Percentiles rank a stretch among this genome's conserved stretches.
Evolutionary conservation across 2,888 invertebrate species (phyloP).

Genomic region (Schrankia costaestrigalis): DNA sequence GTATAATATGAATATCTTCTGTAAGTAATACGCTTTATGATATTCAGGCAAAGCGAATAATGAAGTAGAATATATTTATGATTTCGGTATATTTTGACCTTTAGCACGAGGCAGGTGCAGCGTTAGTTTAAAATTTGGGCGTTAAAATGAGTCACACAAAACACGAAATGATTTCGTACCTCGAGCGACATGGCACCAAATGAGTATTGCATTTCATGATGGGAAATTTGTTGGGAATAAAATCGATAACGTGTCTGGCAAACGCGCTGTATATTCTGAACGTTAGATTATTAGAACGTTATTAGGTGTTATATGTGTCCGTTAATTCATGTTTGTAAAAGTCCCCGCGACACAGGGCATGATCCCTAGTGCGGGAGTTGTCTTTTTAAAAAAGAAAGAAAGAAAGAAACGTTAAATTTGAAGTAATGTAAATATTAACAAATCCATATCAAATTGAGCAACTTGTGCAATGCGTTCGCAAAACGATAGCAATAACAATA

Average conservation of each 20-base stretch:
- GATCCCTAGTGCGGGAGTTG: too few species aligned
- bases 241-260: conserved; percentile 31
- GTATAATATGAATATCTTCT: conserved; percentile 8
- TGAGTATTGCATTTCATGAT: conserved; percentile 54
- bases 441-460: conserved; percentile 34
- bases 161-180: conserved; percentile 42
- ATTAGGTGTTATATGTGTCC: too few species aligned
- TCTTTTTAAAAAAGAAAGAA: too few species aligned
- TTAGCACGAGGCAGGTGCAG: too few species aligned
- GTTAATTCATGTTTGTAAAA: too few species aligned
- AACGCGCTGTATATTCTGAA: conserved; percentile 8
- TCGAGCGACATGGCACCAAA: conserved; percentile 55
- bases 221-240: conserved; percentile 37
- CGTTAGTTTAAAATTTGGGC: conserved; percentile 28
- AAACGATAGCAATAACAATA: conserved; percentile 33
- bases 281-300: too few species aligned
- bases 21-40: conserved; percentile 1
- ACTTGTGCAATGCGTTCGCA: conserved; percentile 28
- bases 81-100: too few species aligned
- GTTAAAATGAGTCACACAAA: conserved; percentile 47
- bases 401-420: too few species aligned
- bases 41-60: conserved; percentile 3
- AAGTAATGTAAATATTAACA: too few species aligned
- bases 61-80: conserved; percentile 16
- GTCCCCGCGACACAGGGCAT: too few species aligned